A percentile compares a stretch with the other conserved stretches of the same genome.
These are phyloP conservation scores for Melanerpes aurifrons DNA, from an alignment of 2,113 vertebrate genomes.

Conservation along the genomic window DNA sequence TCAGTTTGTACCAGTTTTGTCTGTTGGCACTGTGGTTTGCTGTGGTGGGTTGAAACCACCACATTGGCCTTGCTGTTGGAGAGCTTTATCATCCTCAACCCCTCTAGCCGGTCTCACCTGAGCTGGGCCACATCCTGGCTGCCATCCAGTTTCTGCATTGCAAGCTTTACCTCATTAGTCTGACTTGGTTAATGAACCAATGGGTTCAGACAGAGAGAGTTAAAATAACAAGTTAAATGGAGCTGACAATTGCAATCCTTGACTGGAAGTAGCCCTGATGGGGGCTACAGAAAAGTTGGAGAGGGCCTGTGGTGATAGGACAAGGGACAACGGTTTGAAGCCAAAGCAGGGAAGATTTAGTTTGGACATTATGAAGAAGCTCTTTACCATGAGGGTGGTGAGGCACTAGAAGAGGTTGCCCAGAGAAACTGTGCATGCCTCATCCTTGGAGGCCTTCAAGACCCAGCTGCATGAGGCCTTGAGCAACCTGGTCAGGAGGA, in stretches of 20 bases:
- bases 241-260: neutral
- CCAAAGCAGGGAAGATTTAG: no score
- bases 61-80: neutral
- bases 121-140: neutral
- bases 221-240: neutral
- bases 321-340: no score
- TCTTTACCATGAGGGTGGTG: no score
- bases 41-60: neutral
- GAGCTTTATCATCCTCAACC: neutral
- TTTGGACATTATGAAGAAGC: no score
- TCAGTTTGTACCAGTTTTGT: conserved; percentile 33
- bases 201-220: neutral
- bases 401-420: no score
- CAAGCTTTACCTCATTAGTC: neutral
- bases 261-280: neutral
- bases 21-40: conserved; percentile 44
- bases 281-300: no score
- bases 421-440: no score
- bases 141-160: neutral
- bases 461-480: no score
- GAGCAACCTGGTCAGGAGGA: no score
- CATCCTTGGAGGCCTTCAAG: no score
- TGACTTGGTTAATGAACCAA: neutral
- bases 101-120: neutral
- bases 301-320: no score